Evolutionary conservation across 2,888 invertebrate genomes (phyloP).

Genomic region (Rhingia rostrata): DNA sequence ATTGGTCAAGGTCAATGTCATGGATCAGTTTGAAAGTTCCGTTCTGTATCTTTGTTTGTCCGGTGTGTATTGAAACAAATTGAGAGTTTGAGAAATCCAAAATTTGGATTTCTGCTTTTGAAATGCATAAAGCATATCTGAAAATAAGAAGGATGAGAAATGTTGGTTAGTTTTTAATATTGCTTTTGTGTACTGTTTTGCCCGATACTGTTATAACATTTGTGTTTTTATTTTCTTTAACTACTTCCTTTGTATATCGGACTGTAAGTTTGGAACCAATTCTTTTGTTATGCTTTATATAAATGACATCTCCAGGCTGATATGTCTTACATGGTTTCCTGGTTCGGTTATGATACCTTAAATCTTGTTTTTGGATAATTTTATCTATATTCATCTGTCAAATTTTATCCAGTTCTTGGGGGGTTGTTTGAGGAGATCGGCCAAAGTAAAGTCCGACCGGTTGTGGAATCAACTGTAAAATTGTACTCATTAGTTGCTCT

Average conservation of each 20-base stretch:
- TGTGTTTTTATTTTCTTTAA: no score
- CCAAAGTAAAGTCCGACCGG: no score
- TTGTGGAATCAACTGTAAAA: no score
- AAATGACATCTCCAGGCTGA: slow-evolving; percentile 15
- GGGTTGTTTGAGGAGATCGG: neutral
- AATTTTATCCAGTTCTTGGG: no score
- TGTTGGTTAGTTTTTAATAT: slow-evolving; percentile 6
- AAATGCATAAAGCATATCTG: neutral
- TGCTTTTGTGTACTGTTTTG: no score
- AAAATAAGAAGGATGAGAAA: slow-evolving; percentile 1
- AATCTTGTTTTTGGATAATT: slow-evolving; percentile 19
- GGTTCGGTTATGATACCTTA: slow-evolving; percentile 15
- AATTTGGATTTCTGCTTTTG: slow-evolving; percentile 27
- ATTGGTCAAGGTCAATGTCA: slow-evolving; percentile 45
- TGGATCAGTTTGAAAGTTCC: no score
- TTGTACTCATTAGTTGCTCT: no score
- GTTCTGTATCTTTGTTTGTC: slow-evolving; percentile 36
- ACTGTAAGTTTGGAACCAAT: no score
- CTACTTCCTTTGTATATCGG: no score
- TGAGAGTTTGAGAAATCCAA: slow-evolving; percentile 46
- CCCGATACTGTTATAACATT: no score
- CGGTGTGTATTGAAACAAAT: slow-evolving; percentile 22
- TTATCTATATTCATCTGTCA: no score
- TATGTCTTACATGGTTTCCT: slow-evolving; percentile 10
- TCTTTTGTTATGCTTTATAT: slow-evolving; percentile 25